Percentiles rank a stretch among this genome's conserved stretches.
phyloP scores from a whole-genome alignment of 2,888 invertebrate species.

The Drosophila cognata region DNA sequence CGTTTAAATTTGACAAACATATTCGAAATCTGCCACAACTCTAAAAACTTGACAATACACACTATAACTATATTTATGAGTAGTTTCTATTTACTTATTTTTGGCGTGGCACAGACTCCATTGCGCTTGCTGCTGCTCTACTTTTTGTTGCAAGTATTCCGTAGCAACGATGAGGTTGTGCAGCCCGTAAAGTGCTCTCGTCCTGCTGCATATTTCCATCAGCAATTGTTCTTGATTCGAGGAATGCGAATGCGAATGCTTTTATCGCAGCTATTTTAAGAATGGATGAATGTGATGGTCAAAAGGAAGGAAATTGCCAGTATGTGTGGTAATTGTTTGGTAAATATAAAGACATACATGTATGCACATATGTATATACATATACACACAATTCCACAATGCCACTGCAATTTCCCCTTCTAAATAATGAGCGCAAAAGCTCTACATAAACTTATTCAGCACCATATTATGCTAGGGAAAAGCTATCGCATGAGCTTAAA shows the following conservation, averaged over 20 bases:
- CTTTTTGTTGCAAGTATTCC: conserved; percentile 47
- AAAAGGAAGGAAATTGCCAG: background rate
- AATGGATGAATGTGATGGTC: background rate
- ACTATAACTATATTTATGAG: conserved; percentile 51
- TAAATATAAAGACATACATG: background rate
- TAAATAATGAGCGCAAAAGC: background rate
- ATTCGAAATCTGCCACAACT: conserved; percentile 17
- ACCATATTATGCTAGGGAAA: background rate
- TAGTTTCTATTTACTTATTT: conserved; percentile 48
- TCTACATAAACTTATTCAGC: conserved; percentile 59
- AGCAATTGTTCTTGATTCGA: conserved; percentile 8
- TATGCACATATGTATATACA: background rate
- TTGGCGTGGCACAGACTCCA: conserved; percentile 55
- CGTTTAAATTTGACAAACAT: conserved; percentile 39
- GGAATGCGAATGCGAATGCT: conserved; percentile 18
- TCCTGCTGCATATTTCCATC: conserved; percentile 1
- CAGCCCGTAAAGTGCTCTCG: conserved; percentile 19
- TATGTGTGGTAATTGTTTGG: background rate
- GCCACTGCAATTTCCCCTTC: conserved; percentile 45
- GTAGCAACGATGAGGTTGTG: conserved; percentile 20
- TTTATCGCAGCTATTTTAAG: conserved; percentile 12
- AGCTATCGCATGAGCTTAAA: conserved; percentile 15
- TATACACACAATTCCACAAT: background rate
- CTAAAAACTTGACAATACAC: conserved; percentile 46
- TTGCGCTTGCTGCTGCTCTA: conserved; percentile 55